phyloP scores from a whole-genome alignment of 2,888 invertebrate species.

The Brachypalpus laphriformis region DNA sequence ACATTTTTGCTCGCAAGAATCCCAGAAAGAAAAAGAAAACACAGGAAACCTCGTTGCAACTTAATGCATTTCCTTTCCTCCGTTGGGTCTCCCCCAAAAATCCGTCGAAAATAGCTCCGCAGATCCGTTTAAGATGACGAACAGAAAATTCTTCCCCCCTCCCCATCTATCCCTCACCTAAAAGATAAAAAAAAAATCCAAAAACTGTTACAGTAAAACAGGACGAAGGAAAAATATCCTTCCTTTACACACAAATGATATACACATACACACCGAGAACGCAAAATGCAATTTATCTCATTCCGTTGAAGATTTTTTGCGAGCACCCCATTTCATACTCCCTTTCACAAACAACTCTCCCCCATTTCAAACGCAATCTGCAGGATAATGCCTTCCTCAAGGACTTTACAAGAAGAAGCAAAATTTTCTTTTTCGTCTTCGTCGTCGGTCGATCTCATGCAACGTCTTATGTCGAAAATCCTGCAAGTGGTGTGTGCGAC shows the following conservation, averaged over 20 bases:
- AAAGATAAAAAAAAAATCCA: conserved; percentile 17
- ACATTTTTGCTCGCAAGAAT: conserved; percentile 65
- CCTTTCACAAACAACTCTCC: conserved; percentile 43
- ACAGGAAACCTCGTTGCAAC: conserved; percentile 57
- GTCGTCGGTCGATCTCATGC: conserved; percentile 13
- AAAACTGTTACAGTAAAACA: conserved; percentile 54
- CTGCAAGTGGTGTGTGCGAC: conserved; percentile 32
- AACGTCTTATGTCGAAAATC: conserved; percentile 55
- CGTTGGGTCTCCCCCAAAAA: conserved; percentile 39
- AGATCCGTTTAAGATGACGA: conserved; percentile 74
- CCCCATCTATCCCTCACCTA: background rate
- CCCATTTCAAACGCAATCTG: conserved; percentile 55
- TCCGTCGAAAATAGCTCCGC: conserved; percentile 69
- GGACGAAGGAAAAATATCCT: conserved; percentile 42
- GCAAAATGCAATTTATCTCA: conserved; percentile 71
- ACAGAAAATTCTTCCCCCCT: conserved; percentile 25
- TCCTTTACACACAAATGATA: background rate
- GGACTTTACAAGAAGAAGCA: conserved; percentile 49
- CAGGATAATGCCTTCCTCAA: conserved; percentile 64
- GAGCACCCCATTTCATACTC: background rate
- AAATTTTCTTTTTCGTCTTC: conserved; percentile 5
- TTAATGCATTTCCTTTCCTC: conserved; percentile 68
- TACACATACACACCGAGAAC: conserved; percentile 30
- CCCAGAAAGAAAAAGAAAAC: conserved; percentile 32
- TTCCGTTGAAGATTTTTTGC: conserved; percentile 34